phyloP scores from a whole-genome alignment of 2,888 invertebrate genomes.

The Nudaria mundana region DNA sequence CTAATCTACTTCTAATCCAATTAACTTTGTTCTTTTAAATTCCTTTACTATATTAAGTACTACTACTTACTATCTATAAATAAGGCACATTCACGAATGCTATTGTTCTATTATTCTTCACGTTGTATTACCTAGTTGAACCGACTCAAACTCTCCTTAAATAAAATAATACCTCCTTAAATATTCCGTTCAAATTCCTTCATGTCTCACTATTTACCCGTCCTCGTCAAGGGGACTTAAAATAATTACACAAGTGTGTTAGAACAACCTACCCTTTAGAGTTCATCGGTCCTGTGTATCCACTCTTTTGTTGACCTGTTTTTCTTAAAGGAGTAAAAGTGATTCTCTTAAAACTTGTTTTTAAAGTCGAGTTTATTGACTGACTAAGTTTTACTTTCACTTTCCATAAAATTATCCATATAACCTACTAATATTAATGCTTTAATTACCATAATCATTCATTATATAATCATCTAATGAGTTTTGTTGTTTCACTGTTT shows the following conservation, averaged over 20 bases:
- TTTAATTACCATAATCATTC: constrained; percentile 12
- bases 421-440: constrained; percentile 21
- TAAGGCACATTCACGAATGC: too few relatives aligned
- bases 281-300: constrained; percentile 50
- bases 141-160: constrained; percentile 32
- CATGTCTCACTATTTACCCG: constrained; percentile 58
- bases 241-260: constrained; percentile 77
- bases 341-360: constrained; percentile 57
- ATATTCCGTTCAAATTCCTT: constrained; percentile 62
- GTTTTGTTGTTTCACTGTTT: constrained; percentile 11
- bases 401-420: constrained; percentile 40
- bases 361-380: constrained; percentile 37
- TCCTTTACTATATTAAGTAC: too few relatives aligned
- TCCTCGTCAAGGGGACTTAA: constrained; percentile 66
- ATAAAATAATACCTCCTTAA: too few relatives aligned
- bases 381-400: constrained; percentile 52
- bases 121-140: constrained; percentile 7
- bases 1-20: too few relatives aligned
- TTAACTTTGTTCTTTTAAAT: too few relatives aligned
- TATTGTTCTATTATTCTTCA: too few relatives aligned
- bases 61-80: too few relatives aligned
- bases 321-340: constrained; percentile 49
- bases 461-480: constrained; percentile 13
- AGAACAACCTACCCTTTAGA: constrained; percentile 49
- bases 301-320: constrained; percentile 38